Conservation (phyloP, 2,888 invertebrate species). For the Oligia fasciuncula region DNA sequence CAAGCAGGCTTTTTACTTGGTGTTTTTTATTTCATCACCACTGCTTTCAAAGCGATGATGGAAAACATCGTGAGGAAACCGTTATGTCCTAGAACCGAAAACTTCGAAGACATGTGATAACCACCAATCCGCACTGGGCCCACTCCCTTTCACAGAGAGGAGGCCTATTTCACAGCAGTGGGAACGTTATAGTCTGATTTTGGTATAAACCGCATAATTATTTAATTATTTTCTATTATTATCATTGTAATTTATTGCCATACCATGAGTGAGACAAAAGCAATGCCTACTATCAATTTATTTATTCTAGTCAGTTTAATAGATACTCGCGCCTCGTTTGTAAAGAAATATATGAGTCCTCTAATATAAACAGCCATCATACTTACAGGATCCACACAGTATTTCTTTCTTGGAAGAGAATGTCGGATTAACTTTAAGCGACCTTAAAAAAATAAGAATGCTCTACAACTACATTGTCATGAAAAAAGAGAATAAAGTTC, state of each 20-base stretch:
- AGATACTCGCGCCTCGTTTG: not conserved
- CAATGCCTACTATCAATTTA: not conserved
- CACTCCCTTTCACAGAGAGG: not conserved
- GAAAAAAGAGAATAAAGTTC: conserved; percentile 61
- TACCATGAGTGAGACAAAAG: not conserved
- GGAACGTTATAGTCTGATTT: too few relatives aligned
- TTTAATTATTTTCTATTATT: not conserved
- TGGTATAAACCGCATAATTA: not conserved
- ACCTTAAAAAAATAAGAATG: conserved; percentile 78
- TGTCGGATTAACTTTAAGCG: conserved; percentile 68
- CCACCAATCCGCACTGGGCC: not conserved
- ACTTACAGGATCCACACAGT: conserved; percentile 7
- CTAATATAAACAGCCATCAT: not conserved
- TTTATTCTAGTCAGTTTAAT: conserved; percentile 4
- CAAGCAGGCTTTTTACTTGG: not conserved
- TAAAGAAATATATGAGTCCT: not conserved
- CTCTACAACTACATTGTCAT: conserved; percentile 76
- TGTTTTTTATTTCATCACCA: not conserved
- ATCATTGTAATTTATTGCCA: not conserved
- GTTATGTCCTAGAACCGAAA: too few relatives aligned
- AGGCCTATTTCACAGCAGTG: too few relatives aligned
- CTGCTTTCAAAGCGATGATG: not conserved
- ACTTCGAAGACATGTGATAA: not conserved
- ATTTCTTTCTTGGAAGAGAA: conserved; percentile 42
- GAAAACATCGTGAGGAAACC: not conserved